Percentiles rank a stretch among this genome's conserved stretches.
Evolutionary conservation across 2,888 invertebrate species (phyloP).

Genomic region (Hemaris fuciformis): DNA sequence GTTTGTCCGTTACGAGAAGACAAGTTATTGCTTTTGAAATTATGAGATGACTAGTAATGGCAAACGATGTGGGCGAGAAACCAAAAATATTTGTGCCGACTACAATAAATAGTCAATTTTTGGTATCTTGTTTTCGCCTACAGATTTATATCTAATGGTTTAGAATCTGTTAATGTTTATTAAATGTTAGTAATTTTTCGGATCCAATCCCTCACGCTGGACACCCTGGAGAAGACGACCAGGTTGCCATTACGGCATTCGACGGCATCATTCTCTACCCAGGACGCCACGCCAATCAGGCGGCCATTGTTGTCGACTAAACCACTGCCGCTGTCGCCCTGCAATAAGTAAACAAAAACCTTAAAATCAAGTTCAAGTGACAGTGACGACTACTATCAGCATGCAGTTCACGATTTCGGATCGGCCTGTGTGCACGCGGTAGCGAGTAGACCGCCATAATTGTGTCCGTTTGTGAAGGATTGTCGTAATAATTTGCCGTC

Average conservation of each 20-base stretch:
- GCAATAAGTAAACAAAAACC: constrained; percentile 12
- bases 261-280: constrained; percentile 68
- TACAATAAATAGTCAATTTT: background rate
- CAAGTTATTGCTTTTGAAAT: constrained; percentile 3
- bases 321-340: constrained; percentile 77
- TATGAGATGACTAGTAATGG: constrained; percentile 8
- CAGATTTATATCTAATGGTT: background rate
- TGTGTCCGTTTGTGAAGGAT: too few species aligned
- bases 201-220: constrained; percentile 63
- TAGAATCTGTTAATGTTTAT: constrained; percentile 13
- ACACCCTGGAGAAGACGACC: constrained; percentile 64
- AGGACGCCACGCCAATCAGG: constrained; percentile 67
- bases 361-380: too few species aligned
- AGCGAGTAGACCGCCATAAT: too few species aligned
- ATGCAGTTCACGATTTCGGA: too few species aligned
- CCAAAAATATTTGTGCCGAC: background rate
- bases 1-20: background rate
- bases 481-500: too few species aligned
- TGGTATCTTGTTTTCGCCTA: background rate
- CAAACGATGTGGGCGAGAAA: background rate
- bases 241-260: constrained; percentile 58
- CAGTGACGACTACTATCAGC: too few species aligned
- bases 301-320: constrained; percentile 53
- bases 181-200: constrained; percentile 52
- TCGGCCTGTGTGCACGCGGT: too few species aligned